Conservation (phyloP, 2,888 invertebrate genomes). For the Tuta absoluta region DNA sequence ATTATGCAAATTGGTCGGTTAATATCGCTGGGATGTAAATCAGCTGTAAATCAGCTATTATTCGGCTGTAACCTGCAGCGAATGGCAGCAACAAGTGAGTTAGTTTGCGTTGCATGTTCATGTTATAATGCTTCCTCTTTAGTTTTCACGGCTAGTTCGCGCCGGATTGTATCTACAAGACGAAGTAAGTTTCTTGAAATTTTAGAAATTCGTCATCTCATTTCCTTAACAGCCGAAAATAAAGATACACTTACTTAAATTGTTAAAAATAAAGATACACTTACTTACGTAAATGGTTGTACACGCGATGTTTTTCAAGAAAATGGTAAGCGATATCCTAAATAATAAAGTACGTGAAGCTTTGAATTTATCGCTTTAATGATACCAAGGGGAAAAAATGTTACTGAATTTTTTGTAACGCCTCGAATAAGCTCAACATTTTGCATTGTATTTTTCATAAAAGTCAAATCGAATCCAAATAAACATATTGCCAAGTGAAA, state of each 20-base stretch:
- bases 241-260: too few species aligned
- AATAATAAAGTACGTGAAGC: too few species aligned
- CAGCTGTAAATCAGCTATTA: slow-evolving; percentile 14
- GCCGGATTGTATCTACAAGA: not conserved
- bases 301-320: too few species aligned
- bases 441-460: not conserved
- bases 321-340: too few species aligned
- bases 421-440: too few species aligned
- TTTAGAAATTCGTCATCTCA: too few species aligned
- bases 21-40: not conserved
- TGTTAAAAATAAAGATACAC: too few species aligned
- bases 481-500: not conserved
- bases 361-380: too few species aligned
- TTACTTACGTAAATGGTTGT: too few species aligned
- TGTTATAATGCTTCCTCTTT: not conserved
- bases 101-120: not conserved
- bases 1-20: slow-evolving; percentile 14
- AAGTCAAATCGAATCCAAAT: not conserved
- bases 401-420: too few species aligned
- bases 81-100: slow-evolving; percentile 10
- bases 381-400: too few species aligned
- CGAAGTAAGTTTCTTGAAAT: not conserved
- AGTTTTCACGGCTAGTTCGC: not conserved
- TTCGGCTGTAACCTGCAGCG: not conserved
- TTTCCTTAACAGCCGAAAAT: too few species aligned